These are phyloP conservation scores for Holcopasites calliopsidis DNA, from an alignment of 1,140 invertebrate species.

Conservation along the genomic window DNA sequence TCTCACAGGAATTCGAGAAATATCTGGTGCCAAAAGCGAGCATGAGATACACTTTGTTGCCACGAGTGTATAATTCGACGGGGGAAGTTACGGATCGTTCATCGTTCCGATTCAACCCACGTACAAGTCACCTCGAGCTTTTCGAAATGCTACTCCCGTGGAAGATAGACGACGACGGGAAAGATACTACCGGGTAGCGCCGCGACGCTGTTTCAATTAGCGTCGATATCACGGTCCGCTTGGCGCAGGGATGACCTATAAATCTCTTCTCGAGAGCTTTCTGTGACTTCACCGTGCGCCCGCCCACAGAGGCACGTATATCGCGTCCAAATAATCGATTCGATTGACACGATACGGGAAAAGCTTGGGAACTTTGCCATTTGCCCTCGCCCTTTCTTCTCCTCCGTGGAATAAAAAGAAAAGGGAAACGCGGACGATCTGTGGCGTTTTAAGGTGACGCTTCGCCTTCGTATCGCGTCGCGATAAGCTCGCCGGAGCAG, in stretches of 20 bases:
- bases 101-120: neutral
- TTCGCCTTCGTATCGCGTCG: slow-evolving; percentile 10
- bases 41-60: neutral
- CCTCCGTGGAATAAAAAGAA: neutral
- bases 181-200: slow-evolving; percentile 3
- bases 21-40: slow-evolving; percentile 16
- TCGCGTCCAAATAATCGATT: neutral
- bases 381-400: neutral
- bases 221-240: slow-evolving; percentile 46
- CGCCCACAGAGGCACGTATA: neutral
- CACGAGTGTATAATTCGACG: neutral
- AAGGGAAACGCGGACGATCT: neutral
- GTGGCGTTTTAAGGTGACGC: neutral
- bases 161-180: neutral
- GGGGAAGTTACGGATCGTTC: neutral
- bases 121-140: neutral
- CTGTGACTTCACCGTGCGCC: neutral
- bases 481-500: neutral
- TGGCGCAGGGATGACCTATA: slow-evolving; percentile 37
- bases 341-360: neutral
- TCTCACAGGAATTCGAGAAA: neutral
- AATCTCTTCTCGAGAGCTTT: slow-evolving; percentile 24
- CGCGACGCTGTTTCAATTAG: neutral
- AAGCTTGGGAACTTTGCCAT: slow-evolving; percentile 10
- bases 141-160: neutral